These are phyloP conservation scores for Myotis pilosus DNA, from an alignment of 2,797 vertebrate genomes.

Conservation along the genomic window DNA sequence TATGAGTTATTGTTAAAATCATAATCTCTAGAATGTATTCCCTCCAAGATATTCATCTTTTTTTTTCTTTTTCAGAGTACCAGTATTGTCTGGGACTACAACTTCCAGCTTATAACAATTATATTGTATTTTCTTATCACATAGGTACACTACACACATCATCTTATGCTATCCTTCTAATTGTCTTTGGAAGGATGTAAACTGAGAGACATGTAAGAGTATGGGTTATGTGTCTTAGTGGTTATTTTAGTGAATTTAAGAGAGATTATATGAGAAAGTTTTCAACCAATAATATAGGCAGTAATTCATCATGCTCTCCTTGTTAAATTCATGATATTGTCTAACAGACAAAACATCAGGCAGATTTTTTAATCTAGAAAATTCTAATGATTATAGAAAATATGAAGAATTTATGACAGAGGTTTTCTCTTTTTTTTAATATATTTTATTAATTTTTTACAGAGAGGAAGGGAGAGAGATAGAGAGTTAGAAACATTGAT, in stretches of 20 bases:
- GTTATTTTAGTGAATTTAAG: neutral
- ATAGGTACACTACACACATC: neutral
- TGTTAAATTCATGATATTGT: neutral
- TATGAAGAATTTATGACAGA: neutral
- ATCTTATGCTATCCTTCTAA: neutral
- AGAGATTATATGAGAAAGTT: neutral
- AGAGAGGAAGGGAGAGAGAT: too few species aligned
- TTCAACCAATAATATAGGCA: neutral
- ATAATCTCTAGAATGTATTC: neutral
- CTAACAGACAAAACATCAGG: neutral
- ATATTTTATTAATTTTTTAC: too few species aligned
- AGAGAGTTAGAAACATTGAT: too few species aligned
- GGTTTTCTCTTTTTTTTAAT: too few species aligned
- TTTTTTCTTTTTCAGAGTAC: neutral
- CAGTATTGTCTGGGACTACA: neutral
- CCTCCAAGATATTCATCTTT: neutral
- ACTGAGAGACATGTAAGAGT: neutral
- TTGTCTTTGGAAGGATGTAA: neutral
- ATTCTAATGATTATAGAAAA: neutral
- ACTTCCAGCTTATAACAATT: neutral
- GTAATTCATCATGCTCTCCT: neutral
- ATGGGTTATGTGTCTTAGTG: neutral
- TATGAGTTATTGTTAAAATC: neutral
- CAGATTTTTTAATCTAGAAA: neutral
- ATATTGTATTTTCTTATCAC: neutral